Percentiles rank a stretch among this genome's conserved stretches.
These are phyloP conservation scores for Rhipidura dahli DNA, from an alignment of 2,113 vertebrate genomes.

Conservation along the genomic window DNA sequence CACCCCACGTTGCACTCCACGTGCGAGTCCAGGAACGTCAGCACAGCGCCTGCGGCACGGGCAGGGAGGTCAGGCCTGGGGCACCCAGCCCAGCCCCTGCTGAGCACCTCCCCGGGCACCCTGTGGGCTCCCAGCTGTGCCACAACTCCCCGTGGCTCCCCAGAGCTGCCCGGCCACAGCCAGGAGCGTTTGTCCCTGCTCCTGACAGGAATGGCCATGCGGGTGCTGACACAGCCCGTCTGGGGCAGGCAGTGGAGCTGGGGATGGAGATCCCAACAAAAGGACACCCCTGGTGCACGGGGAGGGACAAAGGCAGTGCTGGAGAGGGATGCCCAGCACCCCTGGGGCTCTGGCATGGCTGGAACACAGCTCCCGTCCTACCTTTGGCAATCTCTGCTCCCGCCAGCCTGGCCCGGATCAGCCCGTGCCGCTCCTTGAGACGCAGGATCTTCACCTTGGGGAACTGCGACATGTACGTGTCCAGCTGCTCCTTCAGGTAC, in stretches of 20 bases:
- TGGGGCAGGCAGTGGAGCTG: not conserved
- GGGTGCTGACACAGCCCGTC: rapidly evolving
- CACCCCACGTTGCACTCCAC: conserved; percentile 96
- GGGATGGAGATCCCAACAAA: rapidly evolving
- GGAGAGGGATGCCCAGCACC: not conserved
- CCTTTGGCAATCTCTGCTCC: conserved; percentile 87
- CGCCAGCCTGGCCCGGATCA: conserved; percentile 90
- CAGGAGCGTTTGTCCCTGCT: rapidly evolving
- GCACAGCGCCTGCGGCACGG: conserved; percentile 79
- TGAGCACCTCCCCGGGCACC: rapidly evolving
- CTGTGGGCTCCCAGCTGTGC: rapidly evolving
- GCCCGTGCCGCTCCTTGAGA: conserved; percentile 88
- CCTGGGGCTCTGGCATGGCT: not conserved
- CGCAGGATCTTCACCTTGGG: conserved; percentile 90
- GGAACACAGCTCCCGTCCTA: not conserved
- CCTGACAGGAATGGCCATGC: not conserved
- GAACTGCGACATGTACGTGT: conserved; percentile 85
- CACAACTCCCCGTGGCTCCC: rapidly evolving
- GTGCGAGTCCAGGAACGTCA: conserved; percentile 96
- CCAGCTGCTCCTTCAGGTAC: conserved; percentile 85
- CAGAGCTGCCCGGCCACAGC: not conserved
- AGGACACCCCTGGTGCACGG: rapidly evolving
- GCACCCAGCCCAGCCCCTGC: rapidly evolving
- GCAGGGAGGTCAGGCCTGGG: rapidly evolving
- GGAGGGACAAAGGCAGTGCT: not conserved